These are phyloP conservation scores for Amphimallon solstitiale DNA, from an alignment of 2,888 invertebrate species.

Conservation along the genomic window DNA sequence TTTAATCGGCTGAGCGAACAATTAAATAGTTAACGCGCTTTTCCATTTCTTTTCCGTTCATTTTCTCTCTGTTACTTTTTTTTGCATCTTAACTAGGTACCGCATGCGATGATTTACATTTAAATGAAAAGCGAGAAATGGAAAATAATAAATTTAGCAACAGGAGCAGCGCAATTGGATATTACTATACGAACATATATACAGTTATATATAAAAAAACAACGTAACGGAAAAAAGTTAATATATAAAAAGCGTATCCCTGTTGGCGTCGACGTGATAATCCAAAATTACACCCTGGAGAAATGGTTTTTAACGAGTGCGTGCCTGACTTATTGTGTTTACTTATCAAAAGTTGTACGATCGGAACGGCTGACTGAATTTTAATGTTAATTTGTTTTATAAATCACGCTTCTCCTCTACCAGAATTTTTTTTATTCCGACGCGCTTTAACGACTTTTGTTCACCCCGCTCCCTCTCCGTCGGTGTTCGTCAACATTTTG, in stretches of 20 bases:
- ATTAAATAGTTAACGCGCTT: slow-evolving; percentile 8
- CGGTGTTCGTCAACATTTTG: too few species aligned
- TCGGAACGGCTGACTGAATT: slow-evolving; percentile 24
- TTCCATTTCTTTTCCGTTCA: background rate
- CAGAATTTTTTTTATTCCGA: background rate
- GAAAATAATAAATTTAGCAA: slow-evolving; percentile 19
- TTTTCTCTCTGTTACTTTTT: too few species aligned
- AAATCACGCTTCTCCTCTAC: slow-evolving; percentile 9
- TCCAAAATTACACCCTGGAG: slow-evolving; percentile 16
- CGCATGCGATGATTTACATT: slow-evolving; percentile 13
- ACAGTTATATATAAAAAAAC: background rate
- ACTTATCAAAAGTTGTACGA: slow-evolving; percentile 31
- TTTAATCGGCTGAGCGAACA: background rate
- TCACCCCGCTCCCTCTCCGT: too few species aligned
- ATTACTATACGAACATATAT: background rate
- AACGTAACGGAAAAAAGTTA: background rate
- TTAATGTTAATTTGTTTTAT: slow-evolving; percentile 24
- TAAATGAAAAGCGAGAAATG: slow-evolving; percentile 3
- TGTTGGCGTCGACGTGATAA: slow-evolving; percentile 25
- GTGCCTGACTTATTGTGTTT: slow-evolving; percentile 30
- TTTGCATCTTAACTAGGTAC: slow-evolving; percentile 18
- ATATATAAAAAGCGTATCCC: background rate
- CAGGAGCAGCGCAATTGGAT: background rate
- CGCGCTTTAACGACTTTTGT: slow-evolving; percentile 11
- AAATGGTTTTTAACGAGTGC: slow-evolving; percentile 27